Base-by-base conservation (phyloP, 2,797 vertebrate genomes). In the Anabas testudineus region DNA sequence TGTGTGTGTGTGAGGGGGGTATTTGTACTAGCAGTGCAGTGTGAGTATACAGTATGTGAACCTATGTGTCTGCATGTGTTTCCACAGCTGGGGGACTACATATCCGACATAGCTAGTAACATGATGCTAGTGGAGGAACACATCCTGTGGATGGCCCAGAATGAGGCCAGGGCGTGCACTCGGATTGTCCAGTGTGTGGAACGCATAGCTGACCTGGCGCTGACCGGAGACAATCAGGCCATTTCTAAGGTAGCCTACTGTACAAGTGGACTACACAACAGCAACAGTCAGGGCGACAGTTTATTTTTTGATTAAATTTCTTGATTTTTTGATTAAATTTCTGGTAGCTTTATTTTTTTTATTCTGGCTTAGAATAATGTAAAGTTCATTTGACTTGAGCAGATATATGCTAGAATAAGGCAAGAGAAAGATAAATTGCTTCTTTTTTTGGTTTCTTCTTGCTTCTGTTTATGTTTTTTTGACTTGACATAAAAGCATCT, bases 241-340 rank as follows among this genome's bases (percentile, higher is more conserved):
- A 83, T 97, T 75, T 96, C 96, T 7, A 96, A 97, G 96, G 96
- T 97, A 80, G n/a, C n/a, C n/a, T n/a, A n/a, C n/a, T n/a, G n/a
- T n/a, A n/a, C n/a, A 0, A 37, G 36, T 1, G 26, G 18, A 49
- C 15, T 9, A 10, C 15, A 21, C 34, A 6, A 21, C 48, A 52
- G 42, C 1, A 34, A 45, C 51, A 39, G 15, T 10, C 54, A 7
- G 70, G 51, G 30, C 55, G 68, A 68, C 85, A 78, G 76, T 78
- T 78, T 79, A 68, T 78, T 66, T 66, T 63, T 52, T 37, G 58
- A 65, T 61, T 74, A 68, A 87, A 82, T 65, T 61, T 57, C 54
- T 41, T 78, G 79, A 68, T 78, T 66, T 66, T 63, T 52, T 37
- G 58, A 65, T 61, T 74, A 68, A 87, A 82, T 65, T 61, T 57